Percentiles rank a stretch among this genome's conserved stretches.
Conservation (phyloP, 1,140 invertebrate species). For the Sesamia nonagrioides region DNA sequence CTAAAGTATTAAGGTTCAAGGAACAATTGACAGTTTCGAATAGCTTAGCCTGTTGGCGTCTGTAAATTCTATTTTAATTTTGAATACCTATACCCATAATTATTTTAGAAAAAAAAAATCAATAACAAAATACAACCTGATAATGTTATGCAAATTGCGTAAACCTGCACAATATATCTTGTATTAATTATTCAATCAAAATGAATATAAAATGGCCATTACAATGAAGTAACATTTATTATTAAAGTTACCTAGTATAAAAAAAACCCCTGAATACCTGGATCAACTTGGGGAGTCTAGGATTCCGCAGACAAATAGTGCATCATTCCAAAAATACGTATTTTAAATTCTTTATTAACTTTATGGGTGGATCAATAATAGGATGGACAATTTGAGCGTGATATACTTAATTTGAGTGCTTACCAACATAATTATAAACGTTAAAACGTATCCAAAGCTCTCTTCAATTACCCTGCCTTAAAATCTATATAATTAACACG, state of each 20-base stretch:
- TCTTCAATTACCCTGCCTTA: slow-evolving; percentile 37
- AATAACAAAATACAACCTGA: too few species aligned
- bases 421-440: slow-evolving; percentile 31
- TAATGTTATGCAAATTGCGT: too few species aligned
- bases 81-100: too few species aligned
- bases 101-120: too few species aligned
- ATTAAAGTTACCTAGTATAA: neutral
- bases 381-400: slow-evolving; percentile 39
- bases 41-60: too few species aligned
- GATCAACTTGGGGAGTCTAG: neutral
- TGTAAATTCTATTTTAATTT: too few species aligned
- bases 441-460: slow-evolving; percentile 38
- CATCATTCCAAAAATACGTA: slow-evolving; percentile 36
- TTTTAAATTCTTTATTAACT: slow-evolving; percentile 19
- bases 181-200: too few species aligned
- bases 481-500: slow-evolving; percentile 21
- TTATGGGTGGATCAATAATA: slow-evolving; percentile 35
- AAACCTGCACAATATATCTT: too few species aligned
- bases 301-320: slow-evolving; percentile 10
- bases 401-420: slow-evolving; percentile 16
- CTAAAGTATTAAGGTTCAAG: too few species aligned
- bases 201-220: too few species aligned
- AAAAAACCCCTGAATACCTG: slow-evolving; percentile 7
- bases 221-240: too few species aligned
- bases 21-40: too few species aligned